phyloP scores from a whole-genome alignment of 1,140 invertebrate species.

The Drosophila quadrilineata region DNA sequence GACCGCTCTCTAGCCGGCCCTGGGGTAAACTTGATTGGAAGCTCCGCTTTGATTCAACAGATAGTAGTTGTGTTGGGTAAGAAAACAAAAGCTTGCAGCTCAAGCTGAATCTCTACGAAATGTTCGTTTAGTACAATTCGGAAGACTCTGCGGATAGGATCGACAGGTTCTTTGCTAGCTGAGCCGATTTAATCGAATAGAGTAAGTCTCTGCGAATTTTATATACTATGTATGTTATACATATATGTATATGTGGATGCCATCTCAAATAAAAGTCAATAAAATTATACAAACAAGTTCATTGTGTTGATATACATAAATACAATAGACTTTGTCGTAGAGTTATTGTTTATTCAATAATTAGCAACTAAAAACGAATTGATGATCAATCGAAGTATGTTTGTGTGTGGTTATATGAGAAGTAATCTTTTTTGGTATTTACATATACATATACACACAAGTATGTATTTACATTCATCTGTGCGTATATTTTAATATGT shows the following conservation, averaged over 20 bases:
- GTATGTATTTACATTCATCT: not conserved
- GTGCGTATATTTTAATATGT: not conserved
- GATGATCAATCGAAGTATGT: no score
- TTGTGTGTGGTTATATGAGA: no score
- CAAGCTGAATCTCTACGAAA: slow-evolving; percentile 13
- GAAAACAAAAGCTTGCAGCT: slow-evolving; percentile 7
- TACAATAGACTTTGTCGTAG: no score
- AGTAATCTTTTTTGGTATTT: no score
- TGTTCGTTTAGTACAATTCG: slow-evolving; percentile 15
- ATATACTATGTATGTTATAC: no score
- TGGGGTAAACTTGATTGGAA: slow-evolving; percentile 12
- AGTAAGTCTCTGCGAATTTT: slow-evolving; percentile 8
- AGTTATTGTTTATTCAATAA: no score
- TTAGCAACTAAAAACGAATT: no score
- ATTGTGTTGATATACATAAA: no score
- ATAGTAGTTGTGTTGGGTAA: slow-evolving; percentile 12
- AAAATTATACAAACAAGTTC: no score
- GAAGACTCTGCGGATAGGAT: not conserved
- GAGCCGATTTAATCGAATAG: slow-evolving; percentile 2
- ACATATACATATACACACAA: not conserved
- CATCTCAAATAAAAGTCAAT: no score
- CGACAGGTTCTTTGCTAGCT: not conserved
- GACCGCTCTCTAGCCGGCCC: slow-evolving; percentile 12
- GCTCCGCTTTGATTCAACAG: slow-evolving; percentile 8
- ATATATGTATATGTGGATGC: no score